A percentile compares a stretch with the other conserved stretches of the same genome.
Evolutionary conservation across 2,888 invertebrate species (phyloP).

Genomic region (Lasioglossum zephyrum): DNA sequence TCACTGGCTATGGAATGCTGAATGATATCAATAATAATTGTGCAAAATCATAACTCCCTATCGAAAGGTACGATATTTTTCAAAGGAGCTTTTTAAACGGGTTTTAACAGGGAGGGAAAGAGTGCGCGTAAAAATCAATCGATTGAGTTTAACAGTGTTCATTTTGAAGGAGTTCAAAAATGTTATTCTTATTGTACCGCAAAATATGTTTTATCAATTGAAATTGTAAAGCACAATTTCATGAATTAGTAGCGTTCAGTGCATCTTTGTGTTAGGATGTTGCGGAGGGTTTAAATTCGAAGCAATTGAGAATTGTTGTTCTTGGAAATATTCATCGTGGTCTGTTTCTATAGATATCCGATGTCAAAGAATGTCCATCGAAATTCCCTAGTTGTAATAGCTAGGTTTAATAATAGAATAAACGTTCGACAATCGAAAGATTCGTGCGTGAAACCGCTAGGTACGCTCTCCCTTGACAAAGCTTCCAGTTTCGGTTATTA

Average conservation of each 20-base stretch:
- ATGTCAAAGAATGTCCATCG: background rate
- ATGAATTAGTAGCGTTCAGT: background rate
- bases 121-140: no score
- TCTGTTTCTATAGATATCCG: background rate
- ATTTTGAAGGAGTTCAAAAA: background rate
- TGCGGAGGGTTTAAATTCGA: background rate
- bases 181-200: background rate
- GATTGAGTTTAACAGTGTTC: no score
- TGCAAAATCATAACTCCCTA: background rate
- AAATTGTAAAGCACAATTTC: background rate
- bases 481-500: constrained; percentile 11
- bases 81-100: background rate
- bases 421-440: background rate
- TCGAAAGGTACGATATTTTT: background rate
- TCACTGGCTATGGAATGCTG: background rate
- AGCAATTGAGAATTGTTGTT: background rate
- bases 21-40: background rate
- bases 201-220: background rate
- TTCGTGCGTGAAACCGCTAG: background rate
- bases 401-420: background rate
- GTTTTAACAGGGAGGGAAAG: background rate
- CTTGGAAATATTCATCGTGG: background rate
- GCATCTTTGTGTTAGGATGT: background rate
- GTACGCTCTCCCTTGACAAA: background rate
- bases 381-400: background rate